Conservation (phyloP, 2,113 vertebrate genomes). For the Clarias magur region DNA sequence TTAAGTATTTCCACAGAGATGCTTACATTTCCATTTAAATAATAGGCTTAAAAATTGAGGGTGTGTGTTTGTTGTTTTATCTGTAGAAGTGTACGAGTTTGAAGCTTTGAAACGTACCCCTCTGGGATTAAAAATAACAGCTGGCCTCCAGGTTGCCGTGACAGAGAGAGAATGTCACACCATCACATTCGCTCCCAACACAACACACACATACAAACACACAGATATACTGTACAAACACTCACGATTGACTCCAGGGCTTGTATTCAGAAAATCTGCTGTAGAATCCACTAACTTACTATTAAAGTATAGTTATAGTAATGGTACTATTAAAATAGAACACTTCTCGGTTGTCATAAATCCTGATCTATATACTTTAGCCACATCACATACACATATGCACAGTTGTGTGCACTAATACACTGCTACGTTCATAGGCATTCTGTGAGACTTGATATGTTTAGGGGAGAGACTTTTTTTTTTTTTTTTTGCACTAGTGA, state of each 20-base stretch:
- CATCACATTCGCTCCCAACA: constrained; percentile 37
- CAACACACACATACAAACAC: constrained; percentile 20
- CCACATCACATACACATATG: neutral
- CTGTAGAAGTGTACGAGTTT: constrained; percentile 48
- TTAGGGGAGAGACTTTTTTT: constrained; percentile 6
- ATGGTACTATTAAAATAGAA: neutral
- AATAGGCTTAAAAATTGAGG: constrained; percentile 27
- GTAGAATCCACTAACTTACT: neutral
- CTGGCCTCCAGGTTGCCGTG: constrained; percentile 71
- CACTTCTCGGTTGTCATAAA: neutral
- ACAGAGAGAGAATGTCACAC: constrained; percentile 60
- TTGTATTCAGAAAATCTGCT: neutral
- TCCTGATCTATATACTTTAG: neutral
- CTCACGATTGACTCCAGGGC: neutral
- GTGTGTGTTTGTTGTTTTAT: constrained; percentile 37
- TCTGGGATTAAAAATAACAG: constrained; percentile 79
- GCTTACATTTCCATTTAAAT: constrained; percentile 46
- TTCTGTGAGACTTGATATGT: constrained; percentile 32
- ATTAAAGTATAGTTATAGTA: neutral
- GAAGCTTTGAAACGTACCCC: constrained; percentile 67
- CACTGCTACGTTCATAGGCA: neutral
- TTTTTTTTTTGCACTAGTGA: constrained; percentile 11
- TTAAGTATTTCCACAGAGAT: constrained; percentile 30
- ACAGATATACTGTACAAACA: neutral
- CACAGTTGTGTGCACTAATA: neutral